These are phyloP conservation scores for Pristionchus entomophagus DNA, from an alignment of 2,888 invertebrate species.

Conservation along the genomic window DNA sequence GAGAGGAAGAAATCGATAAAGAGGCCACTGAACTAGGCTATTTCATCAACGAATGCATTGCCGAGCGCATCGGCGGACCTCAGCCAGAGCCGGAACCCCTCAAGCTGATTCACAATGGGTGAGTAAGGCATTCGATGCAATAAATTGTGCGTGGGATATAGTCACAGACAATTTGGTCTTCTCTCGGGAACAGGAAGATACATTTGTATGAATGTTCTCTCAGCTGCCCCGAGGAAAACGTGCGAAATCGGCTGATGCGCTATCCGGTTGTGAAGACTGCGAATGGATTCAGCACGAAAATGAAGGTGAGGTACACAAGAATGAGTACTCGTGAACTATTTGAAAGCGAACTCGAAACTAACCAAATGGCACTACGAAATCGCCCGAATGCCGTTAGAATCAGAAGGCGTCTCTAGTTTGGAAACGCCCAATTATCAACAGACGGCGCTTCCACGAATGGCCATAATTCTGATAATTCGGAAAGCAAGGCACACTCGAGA, in stretches of 20 bases:
- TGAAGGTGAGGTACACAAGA: conserved; percentile 61
- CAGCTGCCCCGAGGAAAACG: conserved; percentile 73
- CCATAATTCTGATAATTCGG: neutral
- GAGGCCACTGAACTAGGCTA: conserved; percentile 62
- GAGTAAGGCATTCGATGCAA: neutral
- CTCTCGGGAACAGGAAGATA: neutral
- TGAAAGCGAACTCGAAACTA: no score
- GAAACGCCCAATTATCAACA: no score
- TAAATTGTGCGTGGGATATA: neutral
- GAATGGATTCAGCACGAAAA: conserved; percentile 68
- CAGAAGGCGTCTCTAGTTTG: no score
- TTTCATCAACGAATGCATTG: conserved; percentile 72
- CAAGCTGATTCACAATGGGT: conserved; percentile 72
- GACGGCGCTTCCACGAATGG: no score
- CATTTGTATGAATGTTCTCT: conserved; percentile 45
- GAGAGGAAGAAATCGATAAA: neutral
- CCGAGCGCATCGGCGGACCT: conserved; percentile 73
- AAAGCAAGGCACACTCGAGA: neutral
- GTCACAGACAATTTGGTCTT: no score
- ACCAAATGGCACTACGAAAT: no score
- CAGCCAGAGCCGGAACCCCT: conserved; percentile 71
- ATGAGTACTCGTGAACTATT: no score
- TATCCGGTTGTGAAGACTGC: conserved; percentile 61
- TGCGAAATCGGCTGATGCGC: conserved; percentile 66
- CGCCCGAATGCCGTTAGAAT: no score